Evolutionary conservation across 2,113 vertebrate species (phyloP).

Genomic region (Solea senegalensis): DNA sequence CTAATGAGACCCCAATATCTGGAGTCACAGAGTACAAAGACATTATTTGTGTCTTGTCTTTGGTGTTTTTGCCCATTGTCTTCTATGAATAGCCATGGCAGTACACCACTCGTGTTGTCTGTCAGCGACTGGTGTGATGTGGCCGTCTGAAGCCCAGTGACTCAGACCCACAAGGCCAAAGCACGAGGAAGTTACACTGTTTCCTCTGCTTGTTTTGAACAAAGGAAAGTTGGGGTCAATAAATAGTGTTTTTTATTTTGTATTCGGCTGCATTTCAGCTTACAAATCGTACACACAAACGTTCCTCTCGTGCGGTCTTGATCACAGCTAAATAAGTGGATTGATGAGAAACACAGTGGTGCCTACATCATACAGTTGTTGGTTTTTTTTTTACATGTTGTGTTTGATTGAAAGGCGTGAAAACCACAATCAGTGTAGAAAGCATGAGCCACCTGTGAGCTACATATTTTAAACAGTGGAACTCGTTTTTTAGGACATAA

Average conservation of each 20-base stretch:
- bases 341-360: too few relatives aligned
- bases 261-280: background rate
- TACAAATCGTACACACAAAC: background rate
- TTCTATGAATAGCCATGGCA: slow-evolving; percentile 53
- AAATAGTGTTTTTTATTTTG: background rate
- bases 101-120: slow-evolving; percentile 9
- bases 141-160: slow-evolving; percentile 59
- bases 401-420: slow-evolving; percentile 34
- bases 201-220: slow-evolving; percentile 74
- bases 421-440: slow-evolving; percentile 39
- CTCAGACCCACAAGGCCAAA: slow-evolving; percentile 67
- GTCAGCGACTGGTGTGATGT: slow-evolving; percentile 43
- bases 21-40: background rate
- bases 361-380: background rate
- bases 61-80: slow-evolving; percentile 35
- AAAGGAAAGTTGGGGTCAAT: slow-evolving; percentile 9
- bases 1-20: slow-evolving; percentile 17
- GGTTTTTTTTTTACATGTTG: background rate
- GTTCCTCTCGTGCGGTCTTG: background rate
- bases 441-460: fast-evolving
- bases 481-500: too few relatives aligned
- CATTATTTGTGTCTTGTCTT: background rate
- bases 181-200: slow-evolving; percentile 63
- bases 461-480: background rate
- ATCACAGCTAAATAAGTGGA: too few relatives aligned